phyloP scores from a whole-genome alignment of 1,140 invertebrate genomes.

The Rhopalosiphum maidis region DNA sequence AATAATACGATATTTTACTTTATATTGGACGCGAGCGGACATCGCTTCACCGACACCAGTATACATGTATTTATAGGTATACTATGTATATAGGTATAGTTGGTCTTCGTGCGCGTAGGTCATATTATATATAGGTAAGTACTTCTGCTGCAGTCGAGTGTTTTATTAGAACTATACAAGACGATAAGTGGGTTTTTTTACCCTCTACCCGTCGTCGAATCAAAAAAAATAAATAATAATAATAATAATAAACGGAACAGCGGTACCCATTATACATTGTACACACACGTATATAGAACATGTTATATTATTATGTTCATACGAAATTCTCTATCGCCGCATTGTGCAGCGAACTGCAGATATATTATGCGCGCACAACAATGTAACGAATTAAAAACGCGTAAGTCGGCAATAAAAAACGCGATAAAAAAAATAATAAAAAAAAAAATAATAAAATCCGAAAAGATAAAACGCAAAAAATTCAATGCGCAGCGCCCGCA shows the following conservation, averaged over 20 bases:
- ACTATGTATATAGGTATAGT: neutral
- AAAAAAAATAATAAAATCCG: neutral
- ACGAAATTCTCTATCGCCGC: neutral
- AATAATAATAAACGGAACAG: neutral
- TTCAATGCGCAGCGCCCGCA: neutral
- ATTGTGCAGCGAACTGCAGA: neutral
- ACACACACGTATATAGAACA: too few species aligned
- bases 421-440: neutral
- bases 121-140: neutral
- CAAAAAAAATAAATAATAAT: neutral
- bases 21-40: neutral
- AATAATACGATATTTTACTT: neutral
- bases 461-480: neutral
- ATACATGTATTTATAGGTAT: neutral
- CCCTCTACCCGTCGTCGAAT: neutral
- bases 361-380: neutral
- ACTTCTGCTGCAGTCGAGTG: slow-evolving; percentile 26
- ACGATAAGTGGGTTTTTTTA: neutral
- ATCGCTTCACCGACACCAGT: neutral
- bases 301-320: too few species aligned
- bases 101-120: neutral
- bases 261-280: neutral
- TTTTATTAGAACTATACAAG: slow-evolving; percentile 1
- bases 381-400: slow-evolving; percentile 40
- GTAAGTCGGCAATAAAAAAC: neutral